Conservation (phyloP, 2,888 invertebrate genomes). For the Euphydryas editha region DNA sequence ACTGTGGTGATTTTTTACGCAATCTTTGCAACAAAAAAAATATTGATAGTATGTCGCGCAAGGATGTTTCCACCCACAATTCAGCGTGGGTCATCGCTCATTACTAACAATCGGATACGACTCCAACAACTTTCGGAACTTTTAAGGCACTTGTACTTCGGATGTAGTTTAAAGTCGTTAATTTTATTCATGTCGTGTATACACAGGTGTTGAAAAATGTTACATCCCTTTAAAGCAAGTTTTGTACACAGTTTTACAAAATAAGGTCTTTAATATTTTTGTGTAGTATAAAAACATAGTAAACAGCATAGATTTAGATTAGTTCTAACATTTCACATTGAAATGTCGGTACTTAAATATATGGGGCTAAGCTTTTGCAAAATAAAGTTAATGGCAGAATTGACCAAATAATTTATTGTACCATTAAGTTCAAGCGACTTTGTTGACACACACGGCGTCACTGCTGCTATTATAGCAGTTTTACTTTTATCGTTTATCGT, state of each 20-base stretch:
- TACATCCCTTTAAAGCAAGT: slow-evolving; percentile 15
- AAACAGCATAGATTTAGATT: neutral
- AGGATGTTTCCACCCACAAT: slow-evolving; percentile 84
- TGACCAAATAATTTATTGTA: slow-evolving; percentile 41
- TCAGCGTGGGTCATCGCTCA: slow-evolving; percentile 74
- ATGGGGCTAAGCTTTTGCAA: slow-evolving; percentile 8
- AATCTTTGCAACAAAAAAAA: slow-evolving; percentile 61
- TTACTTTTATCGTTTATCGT: slow-evolving; percentile 80
- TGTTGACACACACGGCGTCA: slow-evolving; percentile 70
- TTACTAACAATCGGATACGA: slow-evolving; percentile 79
- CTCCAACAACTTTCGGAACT: slow-evolving; percentile 68
- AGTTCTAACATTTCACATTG: neutral
- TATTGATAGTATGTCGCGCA: slow-evolving; percentile 64
- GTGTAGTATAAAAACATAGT: neutral
- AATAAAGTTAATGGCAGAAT: slow-evolving; percentile 33
- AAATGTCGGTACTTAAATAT: neutral
- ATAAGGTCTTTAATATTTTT: slow-evolving; percentile 6
- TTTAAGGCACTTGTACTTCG: slow-evolving; percentile 69
- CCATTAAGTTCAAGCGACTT: slow-evolving; percentile 70
- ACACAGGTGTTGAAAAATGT: slow-evolving; percentile 63
- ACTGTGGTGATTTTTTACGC: slow-evolving; percentile 71
- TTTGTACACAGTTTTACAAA: slow-evolving; percentile 22
- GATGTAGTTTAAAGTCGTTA: slow-evolving; percentile 50
- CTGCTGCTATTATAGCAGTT: slow-evolving; percentile 69
- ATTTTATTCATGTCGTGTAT: slow-evolving; percentile 54